A percentile compares a stretch with the other conserved stretches of the same genome.
Evolutionary conservation across 2,113 vertebrate species (phyloP).

Genomic region (Athene cunicularia): DNA sequence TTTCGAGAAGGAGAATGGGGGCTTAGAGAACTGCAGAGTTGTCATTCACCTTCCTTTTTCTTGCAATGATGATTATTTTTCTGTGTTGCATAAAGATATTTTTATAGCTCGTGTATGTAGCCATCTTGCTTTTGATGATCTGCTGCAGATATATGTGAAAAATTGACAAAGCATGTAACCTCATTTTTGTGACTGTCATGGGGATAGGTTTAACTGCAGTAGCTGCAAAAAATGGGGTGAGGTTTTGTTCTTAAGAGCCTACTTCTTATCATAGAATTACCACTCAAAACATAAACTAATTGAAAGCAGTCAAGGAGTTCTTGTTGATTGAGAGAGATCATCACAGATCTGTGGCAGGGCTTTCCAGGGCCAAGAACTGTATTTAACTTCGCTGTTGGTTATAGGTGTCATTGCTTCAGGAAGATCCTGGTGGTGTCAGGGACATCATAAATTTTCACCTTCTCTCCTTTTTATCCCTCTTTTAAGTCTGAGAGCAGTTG

Average conservation of each 20-base stretch:
- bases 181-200: neutral
- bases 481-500: neutral
- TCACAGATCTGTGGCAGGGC: neutral
- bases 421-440: neutral
- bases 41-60: neutral
- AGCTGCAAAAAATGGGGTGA: neutral
- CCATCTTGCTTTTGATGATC: neutral
- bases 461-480: accelerated
- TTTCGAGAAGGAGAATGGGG: neutral
- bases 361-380: neutral
- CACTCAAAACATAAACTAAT: neutral
- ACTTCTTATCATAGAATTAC: neutral
- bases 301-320: neutral
- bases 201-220: neutral
- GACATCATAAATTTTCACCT: neutral
- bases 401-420: neutral
- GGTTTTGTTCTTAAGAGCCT: neutral
- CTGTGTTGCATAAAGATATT: neutral
- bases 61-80: neutral
- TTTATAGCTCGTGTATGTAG: neutral
- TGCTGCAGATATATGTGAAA: neutral
- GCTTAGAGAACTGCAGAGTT: neutral
- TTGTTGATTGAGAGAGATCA: neutral
- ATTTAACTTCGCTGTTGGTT: neutral
- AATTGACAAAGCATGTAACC: neutral